Percentiles rank a stretch among this genome's conserved stretches.
Conservation (phyloP, 1,140 invertebrate species). For the Orchestia grillus region DNA sequence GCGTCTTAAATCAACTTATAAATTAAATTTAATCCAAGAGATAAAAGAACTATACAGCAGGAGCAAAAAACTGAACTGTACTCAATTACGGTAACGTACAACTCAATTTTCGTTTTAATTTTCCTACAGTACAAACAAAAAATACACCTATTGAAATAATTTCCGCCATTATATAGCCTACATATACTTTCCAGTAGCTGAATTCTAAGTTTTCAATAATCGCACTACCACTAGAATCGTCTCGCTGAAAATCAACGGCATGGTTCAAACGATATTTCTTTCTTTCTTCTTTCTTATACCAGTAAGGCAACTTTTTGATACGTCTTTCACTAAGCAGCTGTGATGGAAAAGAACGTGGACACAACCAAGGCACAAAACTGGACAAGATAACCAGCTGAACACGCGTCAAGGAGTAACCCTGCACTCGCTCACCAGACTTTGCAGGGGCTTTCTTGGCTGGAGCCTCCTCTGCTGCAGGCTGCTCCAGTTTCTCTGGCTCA, state of each 20-base stretch:
- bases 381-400: too few species aligned
- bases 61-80: background rate
- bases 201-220: background rate
- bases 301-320: too few species aligned
- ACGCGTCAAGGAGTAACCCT: background rate
- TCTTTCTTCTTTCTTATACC: too few species aligned
- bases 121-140: background rate
- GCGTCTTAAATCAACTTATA: too few species aligned
- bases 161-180: background rate
- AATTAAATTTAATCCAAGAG: too few species aligned
- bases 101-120: too few species aligned
- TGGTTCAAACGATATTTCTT: too few species aligned
- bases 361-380: background rate
- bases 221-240: background rate
- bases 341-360: background rate
- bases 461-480: background rate
- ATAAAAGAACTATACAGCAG: too few species aligned
- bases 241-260: background rate
- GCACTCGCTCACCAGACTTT: background rate
- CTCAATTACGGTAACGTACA: too few species aligned
- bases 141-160: background rate
- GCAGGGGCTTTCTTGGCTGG: background rate
- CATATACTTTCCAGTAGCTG: background rate
- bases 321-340: background rate
- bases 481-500: background rate